A percentile compares a stretch with the other conserved stretches of the same genome.
These are phyloP conservation scores for Rostratula benghalensis DNA, from an alignment of 2,113 vertebrate genomes.

Conservation along the genomic window DNA sequence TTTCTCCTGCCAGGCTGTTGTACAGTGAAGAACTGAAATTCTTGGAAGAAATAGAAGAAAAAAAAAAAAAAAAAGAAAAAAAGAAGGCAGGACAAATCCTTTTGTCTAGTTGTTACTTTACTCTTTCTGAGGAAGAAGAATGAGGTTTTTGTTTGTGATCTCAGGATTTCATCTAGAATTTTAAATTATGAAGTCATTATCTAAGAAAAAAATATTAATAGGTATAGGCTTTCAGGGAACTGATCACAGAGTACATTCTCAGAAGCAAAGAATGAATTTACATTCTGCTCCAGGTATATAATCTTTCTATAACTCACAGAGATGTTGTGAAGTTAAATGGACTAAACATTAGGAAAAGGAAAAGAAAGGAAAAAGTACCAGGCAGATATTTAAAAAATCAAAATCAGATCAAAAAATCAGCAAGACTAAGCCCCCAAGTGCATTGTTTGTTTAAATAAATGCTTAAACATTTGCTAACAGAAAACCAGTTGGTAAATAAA, in stretches of 20 bases:
- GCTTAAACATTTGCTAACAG: not conserved
- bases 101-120: not conserved
- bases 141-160: not conserved
- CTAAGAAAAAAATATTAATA: not conserved
- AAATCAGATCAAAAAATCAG: not conserved
- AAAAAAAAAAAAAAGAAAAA: not conserved
- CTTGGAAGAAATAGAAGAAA: not conserved
- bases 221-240: not conserved
- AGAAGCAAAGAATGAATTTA: not conserved
- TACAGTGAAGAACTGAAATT: not conserved
- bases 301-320: not conserved
- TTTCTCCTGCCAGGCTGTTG: not conserved
- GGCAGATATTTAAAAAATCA: too few species aligned
- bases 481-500: not conserved
- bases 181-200: not conserved
- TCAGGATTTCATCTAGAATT: not conserved
- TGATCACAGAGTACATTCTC: not conserved
- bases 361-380: too few species aligned
- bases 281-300: not conserved
- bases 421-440: not conserved
- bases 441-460: not conserved
- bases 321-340: not conserved
- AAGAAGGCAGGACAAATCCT: not conserved
- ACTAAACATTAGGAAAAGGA: too few species aligned
- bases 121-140: not conserved